Percentiles rank a stretch among this genome's conserved stretches.
Evolutionary conservation across 2,797 vertebrate genomes (phyloP).

Genomic region (Manis crassicaudata): DNA sequence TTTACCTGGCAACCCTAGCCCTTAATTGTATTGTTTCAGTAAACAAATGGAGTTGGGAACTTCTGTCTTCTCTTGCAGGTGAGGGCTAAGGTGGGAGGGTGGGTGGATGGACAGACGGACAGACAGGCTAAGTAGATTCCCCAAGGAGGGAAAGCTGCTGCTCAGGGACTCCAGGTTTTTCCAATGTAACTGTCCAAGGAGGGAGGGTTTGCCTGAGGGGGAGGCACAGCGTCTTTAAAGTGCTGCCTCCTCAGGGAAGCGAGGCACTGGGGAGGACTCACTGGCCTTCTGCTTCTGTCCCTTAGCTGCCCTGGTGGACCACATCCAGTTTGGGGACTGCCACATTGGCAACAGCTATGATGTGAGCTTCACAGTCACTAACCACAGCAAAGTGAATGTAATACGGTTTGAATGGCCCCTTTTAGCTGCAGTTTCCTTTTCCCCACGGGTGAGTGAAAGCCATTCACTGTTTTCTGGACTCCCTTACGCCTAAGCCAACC

Average conservation of each 20-base stretch:
- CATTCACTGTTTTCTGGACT: background rate
- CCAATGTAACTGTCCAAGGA: background rate
- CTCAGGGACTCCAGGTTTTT: background rate
- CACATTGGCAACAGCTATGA: slow-evolving; percentile 83
- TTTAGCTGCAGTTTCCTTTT: slow-evolving; percentile 85
- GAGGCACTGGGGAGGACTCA: background rate
- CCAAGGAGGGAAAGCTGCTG: background rate
- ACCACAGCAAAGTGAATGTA: slow-evolving; percentile 86
- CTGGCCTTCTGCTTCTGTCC: slow-evolving; percentile 3
- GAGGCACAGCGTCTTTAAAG: background rate
- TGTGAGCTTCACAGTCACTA: slow-evolving; percentile 91
- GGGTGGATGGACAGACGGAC: background rate
- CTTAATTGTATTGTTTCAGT: background rate
- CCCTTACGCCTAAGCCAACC: background rate
- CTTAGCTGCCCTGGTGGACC: slow-evolving; percentile 84
- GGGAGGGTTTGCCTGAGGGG: accelerated
- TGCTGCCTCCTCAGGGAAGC: background rate
- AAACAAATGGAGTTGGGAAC: background rate
- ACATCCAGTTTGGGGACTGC: slow-evolving; percentile 91
- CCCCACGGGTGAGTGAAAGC: slow-evolving; percentile 88
- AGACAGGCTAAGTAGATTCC: background rate
- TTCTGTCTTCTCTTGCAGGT: slow-evolving; percentile 26
- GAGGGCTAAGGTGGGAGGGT: background rate
- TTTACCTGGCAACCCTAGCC: background rate
- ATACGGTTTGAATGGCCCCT: slow-evolving; percentile 93